Base-by-base conservation (phyloP, 2,797 vertebrate species). In the Cirrhinus mrigala region DNA sequence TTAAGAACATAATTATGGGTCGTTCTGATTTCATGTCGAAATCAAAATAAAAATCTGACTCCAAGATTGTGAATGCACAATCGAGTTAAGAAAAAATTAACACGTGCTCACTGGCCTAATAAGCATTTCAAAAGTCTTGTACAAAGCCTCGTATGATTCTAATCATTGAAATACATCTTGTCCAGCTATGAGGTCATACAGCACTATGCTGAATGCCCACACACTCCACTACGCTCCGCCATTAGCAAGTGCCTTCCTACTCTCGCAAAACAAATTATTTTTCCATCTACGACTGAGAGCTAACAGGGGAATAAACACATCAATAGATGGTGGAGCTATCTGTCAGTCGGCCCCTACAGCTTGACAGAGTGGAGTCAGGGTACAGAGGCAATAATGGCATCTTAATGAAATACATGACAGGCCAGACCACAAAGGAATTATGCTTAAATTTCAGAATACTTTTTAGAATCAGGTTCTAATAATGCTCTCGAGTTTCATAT, bases 361-460 rank as follows among this genome's bases (percentile, higher is more conserved):
- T 58, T 84, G 83, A 79, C 76, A 73, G 56, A 79, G 66, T 73
- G 14, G 68, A 79, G 76, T 79, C 64, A 37, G 76, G 37, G 66
- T 79, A 70, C 83, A 48, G 54, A 80, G 68, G 68, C 76, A 79
- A 73, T 85, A 85, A 85, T 85, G 77, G 54, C 68, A 62, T 79
- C 77, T 60, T 85, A 85, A 85, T 85, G 68, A 85, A 85, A 85
- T 85, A 85, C 83, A 85, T 80, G 83, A 85, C 83, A 85, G 83
- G 68, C 40, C 27, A 27, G 77, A 79, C 54, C 68, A 52, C 76
- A 62, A 40, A 85, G 77, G 44, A 85, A 80, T 85, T 79, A 80
- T 62, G 27, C 83, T 80, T 79, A 73, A 27, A 73, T 74, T 80
- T 71, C 15, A 79, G 44, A 79, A 73, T 27, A 79, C 20, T 69